Conservation (phyloP, 1,140 invertebrate genomes). For the Callitettix versicolor region DNA sequence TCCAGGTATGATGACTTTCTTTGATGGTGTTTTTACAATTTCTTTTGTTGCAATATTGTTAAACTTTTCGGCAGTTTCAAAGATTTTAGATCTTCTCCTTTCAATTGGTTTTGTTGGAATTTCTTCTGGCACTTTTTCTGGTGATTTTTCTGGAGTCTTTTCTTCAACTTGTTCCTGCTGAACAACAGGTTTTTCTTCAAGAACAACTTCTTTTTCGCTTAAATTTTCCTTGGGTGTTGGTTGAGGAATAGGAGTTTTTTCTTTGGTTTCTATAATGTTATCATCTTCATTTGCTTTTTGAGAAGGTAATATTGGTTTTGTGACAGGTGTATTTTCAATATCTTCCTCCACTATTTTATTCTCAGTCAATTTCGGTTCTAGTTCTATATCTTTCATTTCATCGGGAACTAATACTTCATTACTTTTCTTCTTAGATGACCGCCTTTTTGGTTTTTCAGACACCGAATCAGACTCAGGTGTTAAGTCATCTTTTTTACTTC, state of each 20-base stretch:
- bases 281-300: no score
- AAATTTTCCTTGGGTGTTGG: no score
- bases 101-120: constrained; percentile 33
- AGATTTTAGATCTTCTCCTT: constrained; percentile 52
- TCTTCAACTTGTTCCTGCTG: constrained; percentile 8
- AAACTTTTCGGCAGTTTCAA: constrained; percentile 60
- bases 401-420: constrained; percentile 27
- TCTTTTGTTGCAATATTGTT: constrained; percentile 41
- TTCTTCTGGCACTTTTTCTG: constrained; percentile 27
- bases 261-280: no score
- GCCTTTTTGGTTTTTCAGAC: constrained; percentile 22
- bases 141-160: constrained; percentile 29
- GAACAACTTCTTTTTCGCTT: background rate
- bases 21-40: constrained; percentile 39
- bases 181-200: constrained; percentile 13
- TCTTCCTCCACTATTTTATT: constrained; percentile 22
- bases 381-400: constrained; percentile 21
- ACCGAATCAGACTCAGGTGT: constrained; percentile 9
- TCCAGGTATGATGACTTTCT: constrained; percentile 67
- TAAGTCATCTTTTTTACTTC: constrained; percentile 17
- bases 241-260: no score
- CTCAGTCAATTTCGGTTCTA: constrained; percentile 15
- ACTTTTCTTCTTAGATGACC: constrained; percentile 29
- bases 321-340: background rate
- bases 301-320: no score